Evolutionary conservation across 2,797 vertebrate genomes (phyloP).

Genomic region (Atherinosoma microstoma): DNA sequence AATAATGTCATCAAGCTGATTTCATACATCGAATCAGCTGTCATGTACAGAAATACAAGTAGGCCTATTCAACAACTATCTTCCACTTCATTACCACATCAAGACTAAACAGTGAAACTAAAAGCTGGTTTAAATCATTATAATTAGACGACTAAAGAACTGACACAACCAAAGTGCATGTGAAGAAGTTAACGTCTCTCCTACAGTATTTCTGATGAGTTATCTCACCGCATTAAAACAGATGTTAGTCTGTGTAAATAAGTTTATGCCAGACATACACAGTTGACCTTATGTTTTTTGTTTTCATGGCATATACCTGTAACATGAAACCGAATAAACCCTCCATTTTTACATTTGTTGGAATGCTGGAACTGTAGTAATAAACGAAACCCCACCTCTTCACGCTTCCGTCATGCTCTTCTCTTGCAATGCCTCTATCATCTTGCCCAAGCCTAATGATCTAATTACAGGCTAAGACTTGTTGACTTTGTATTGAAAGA

Average conservation of each 20-base stretch:
- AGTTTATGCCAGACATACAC: constrained; percentile 6
- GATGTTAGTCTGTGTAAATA: not conserved
- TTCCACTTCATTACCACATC: not conserved
- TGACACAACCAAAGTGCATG: not conserved
- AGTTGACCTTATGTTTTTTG: constrained; percentile 6
- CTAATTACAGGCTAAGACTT: constrained; percentile 83
- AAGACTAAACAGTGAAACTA: not conserved
- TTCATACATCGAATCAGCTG: not conserved
- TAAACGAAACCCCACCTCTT: constrained; percentile 45
- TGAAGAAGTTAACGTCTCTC: not conserved
- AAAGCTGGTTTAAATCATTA: not conserved
- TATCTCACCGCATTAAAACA: not conserved
- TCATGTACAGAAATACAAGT: not conserved
- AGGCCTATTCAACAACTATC: not conserved
- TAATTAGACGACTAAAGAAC: not conserved
- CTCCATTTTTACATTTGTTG: constrained; percentile 59
- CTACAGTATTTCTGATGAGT: not conserved
- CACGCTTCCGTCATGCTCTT: constrained; percentile 34
- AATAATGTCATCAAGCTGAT: not conserved
- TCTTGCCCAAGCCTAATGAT: constrained; percentile 77
- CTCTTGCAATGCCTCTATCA: constrained; percentile 55
- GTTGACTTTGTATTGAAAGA: constrained; percentile 76
- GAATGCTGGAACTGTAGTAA: constrained; percentile 54
- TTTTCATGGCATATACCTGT: constrained; percentile 25
- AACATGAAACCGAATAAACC: constrained; percentile 46